Evolutionary conservation across 2,888 invertebrate species (phyloP), one percentile per base, ranked within the genome.

Genomic region (Catocala nupta): DNA sequence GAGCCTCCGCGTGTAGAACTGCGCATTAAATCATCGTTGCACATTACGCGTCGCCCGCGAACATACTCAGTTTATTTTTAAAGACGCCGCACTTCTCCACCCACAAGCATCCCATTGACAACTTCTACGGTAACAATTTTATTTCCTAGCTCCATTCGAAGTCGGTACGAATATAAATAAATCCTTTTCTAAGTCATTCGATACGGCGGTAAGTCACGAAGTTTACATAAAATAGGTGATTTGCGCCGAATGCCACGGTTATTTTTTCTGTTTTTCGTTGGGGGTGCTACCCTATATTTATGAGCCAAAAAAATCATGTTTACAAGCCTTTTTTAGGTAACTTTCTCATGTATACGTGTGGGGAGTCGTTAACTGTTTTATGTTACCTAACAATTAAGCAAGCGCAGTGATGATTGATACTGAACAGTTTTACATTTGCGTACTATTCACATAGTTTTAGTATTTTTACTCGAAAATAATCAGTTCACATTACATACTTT

Each of bases 211-310:
- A 84, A 94, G 94, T 93, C 94, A 94, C 94, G 94, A 92, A 92
- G 90, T 94, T 93, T 93, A 93, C 94, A 93, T 94, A 93, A 94
- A 93, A 91, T 92, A 90, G 87, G 90, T 89, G 91, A 91, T 92
- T 93, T 92, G 91, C 87, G 82, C 86, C 89, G 88, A 92, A 92
- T 87, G 86, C 89, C 87, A 85, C 80, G 84, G 85, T 87, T 87
- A 89, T 91, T 93, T 91, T 87, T 84, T 81, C 78, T 66, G 78
- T 70, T 71, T 84, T 84, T 83, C 78, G 74, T 81, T 80, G 79
- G 85, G 92, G 89, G 89, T 87, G 89, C 84, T 83, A 86, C 87
- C 72, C 86, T 82, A 85, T 87, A 85, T 85, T 84, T 76, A 79
- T 84, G 83, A 73, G 77, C 74, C 71, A 86, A 88, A 91, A 92